phyloP scores from a whole-genome alignment of 2,888 invertebrate genomes.

The Corbicula japonica region DNA sequence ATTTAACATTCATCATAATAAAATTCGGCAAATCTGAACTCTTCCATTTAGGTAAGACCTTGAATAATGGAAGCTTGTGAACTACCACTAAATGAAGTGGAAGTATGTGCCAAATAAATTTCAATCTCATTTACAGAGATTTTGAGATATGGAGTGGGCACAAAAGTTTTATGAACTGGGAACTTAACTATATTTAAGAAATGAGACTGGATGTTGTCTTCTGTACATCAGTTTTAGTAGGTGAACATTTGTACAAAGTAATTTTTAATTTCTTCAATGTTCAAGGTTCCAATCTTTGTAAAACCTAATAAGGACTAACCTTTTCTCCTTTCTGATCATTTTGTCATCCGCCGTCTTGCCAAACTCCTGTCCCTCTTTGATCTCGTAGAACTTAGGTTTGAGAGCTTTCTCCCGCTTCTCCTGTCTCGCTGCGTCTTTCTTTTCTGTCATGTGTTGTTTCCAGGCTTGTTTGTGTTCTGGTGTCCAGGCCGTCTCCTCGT shows the following conservation, averaged over 20 bases:
- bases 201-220: too few relatives aligned
- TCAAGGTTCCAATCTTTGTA: not conserved
- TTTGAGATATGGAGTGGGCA: not conserved
- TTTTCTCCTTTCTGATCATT: slow-evolving; percentile 68
- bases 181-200: not conserved
- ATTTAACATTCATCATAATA: too few relatives aligned
- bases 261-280: not conserved
- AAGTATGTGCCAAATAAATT: too few relatives aligned
- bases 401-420: slow-evolving; percentile 82
- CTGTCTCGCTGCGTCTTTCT: slow-evolving; percentile 88
- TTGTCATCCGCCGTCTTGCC: slow-evolving; percentile 61
- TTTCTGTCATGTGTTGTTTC: slow-evolving; percentile 92
- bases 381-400: slow-evolving; percentile 89
- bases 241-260: not conserved
- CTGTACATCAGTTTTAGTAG: not conserved
- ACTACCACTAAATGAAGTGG: too few relatives aligned
- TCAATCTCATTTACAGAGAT: too few relatives aligned
- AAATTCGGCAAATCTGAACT: too few relatives aligned
- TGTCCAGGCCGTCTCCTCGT: slow-evolving; percentile 93
- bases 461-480: slow-evolving; percentile 79
- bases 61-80: too few relatives aligned
- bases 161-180: not conserved
- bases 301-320: slow-evolving; percentile 36
- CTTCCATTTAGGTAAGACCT: too few relatives aligned
- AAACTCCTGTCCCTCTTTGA: slow-evolving; percentile 90